phyloP scores from a whole-genome alignment of 2,888 invertebrate species.

The Drosophila anceps region DNA sequence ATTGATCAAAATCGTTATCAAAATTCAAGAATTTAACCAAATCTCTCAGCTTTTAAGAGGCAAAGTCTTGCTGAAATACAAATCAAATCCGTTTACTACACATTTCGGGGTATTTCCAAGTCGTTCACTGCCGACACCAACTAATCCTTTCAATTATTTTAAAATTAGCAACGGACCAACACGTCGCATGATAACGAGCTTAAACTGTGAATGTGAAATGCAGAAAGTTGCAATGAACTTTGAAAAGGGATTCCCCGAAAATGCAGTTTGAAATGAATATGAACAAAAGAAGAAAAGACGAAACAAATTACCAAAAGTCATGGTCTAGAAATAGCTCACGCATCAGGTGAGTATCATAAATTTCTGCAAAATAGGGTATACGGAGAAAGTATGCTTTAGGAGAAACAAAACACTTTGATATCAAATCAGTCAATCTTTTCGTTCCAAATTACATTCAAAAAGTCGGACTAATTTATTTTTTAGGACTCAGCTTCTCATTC shows the following conservation, averaged over 20 bases:
- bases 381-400: neutral
- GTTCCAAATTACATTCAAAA: neutral
- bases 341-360: no score
- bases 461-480: neutral
- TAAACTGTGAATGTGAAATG: constrained; percentile 4
- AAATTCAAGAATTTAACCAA: no score
- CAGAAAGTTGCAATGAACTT: neutral
- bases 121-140: neutral
- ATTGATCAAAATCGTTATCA: no score
- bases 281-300: neutral
- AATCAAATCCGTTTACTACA: no score
- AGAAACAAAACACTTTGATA: neutral
- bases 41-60: no score
- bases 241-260: neutral
- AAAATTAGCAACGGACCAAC: neutral
- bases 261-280: neutral
- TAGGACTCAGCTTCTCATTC: constrained; percentile 40
- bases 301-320: neutral
- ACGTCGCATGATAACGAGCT: constrained; percentile 14
- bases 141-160: neutral
- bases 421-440: constrained; percentile 3
- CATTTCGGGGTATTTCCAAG: neutral
- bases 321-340: neutral
- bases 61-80: no score
- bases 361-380: neutral